Evolutionary conservation across 2,797 vertebrate species (phyloP).

Genomic region (Chromis chromis): DNA sequence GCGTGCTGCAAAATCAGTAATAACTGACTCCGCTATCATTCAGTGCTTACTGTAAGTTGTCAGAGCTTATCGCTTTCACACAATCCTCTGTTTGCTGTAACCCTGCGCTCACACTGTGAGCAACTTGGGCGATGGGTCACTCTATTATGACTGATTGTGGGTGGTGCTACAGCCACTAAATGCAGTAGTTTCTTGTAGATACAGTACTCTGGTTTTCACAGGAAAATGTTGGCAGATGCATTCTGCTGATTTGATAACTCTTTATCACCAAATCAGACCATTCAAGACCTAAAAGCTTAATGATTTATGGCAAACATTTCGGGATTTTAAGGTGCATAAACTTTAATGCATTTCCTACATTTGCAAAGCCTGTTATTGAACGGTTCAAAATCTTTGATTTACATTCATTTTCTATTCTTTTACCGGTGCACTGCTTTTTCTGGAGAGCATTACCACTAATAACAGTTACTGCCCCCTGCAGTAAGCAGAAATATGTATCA

Average conservation of each 20-base stretch:
- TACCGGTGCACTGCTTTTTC: background rate
- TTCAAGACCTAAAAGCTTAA: background rate
- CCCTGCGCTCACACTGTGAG: conserved; percentile 45
- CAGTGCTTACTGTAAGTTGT: conserved; percentile 61
- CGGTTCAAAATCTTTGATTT: background rate
- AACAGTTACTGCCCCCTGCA: conserved; percentile 16
- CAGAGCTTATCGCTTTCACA: conserved; percentile 65
- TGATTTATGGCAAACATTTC: background rate
- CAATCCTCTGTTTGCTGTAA: conserved; percentile 57
- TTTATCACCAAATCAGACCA: background rate
- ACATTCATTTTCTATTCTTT: background rate
- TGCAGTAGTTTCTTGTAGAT: conserved; percentile 22
- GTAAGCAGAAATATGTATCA: background rate
- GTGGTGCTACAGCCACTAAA: conserved; percentile 37
- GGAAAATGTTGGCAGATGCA: conserved; percentile 5
- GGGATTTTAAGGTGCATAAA: background rate
- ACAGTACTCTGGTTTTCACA: conserved; percentile 23
- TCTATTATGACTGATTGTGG: conserved; percentile 53
- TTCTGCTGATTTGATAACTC: conserved; percentile 1
- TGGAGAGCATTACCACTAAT: background rate
- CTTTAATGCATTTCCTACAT: background rate
- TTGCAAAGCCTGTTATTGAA: background rate
- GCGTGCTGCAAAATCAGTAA: conserved; percentile 66
- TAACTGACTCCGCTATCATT: conserved; percentile 66
- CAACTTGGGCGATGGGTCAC: conserved; percentile 64